phyloP scores from a whole-genome alignment of 2,113 vertebrate genomes.

The Castor canadensis region DNA sequence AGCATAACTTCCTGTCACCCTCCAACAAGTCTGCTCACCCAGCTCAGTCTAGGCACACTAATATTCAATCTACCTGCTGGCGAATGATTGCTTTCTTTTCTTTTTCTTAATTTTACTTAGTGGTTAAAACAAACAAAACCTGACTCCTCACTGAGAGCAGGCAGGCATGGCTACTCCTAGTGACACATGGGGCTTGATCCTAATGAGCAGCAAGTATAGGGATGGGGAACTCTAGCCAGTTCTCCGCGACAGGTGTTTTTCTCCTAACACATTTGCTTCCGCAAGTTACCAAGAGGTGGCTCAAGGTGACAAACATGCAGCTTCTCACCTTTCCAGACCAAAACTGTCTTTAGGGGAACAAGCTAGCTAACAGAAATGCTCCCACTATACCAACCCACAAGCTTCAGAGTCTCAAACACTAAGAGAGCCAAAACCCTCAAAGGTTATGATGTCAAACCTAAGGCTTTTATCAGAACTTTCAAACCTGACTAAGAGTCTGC shows the following conservation, averaged over 20 bases:
- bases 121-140: not conserved
- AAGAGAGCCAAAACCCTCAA: conserved; percentile 1
- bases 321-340: not conserved
- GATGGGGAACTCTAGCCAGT: not conserved
- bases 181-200: rapidly evolving
- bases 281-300: not conserved
- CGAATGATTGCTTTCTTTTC: not conserved
- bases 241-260: not conserved
- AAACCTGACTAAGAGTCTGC: not conserved
- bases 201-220: not conserved
- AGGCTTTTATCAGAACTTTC: not conserved
- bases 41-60: not conserved
- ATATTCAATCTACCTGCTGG: not conserved
- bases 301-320: not conserved
- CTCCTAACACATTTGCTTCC: not conserved
- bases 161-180: not conserved
- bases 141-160: not conserved
- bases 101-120: not conserved
- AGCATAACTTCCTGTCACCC: not conserved
- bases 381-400: not conserved
- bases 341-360: not conserved
- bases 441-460: not conserved
- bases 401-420: not conserved
- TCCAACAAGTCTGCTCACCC: not conserved
- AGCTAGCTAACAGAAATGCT: not conserved